phyloP scores from a whole-genome alignment of 2,888 invertebrate species.

The Oxyteleia sp. region DNA sequence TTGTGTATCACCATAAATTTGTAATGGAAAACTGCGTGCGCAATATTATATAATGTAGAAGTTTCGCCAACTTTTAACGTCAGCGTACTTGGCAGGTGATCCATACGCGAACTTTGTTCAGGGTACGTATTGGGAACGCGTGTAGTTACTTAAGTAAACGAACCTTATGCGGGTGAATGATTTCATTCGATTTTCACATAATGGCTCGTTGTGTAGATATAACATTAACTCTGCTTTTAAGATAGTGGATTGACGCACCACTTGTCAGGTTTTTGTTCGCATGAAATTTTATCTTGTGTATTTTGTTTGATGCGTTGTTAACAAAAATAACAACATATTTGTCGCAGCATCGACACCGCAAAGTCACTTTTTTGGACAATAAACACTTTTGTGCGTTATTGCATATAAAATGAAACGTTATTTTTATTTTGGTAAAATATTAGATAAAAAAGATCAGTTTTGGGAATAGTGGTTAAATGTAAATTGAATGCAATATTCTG shows the following conservation, averaged over 20 bases:
- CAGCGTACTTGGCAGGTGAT: conserved; percentile 1
- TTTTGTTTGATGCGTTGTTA: background rate
- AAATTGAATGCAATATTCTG: no score
- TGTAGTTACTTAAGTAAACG: conserved; percentile 52
- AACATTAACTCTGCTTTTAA: conserved; percentile 37
- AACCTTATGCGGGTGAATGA: conserved; percentile 43
- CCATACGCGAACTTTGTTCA: conserved; percentile 7
- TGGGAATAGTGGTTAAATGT: no score
- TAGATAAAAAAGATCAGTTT: no score
- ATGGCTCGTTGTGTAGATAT: conserved; percentile 49
- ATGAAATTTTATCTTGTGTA: background rate
- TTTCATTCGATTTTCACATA: conserved; percentile 47
- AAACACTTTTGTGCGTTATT: no score
- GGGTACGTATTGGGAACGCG: conserved; percentile 30
- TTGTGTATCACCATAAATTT: conserved; percentile 6
- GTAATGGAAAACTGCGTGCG: conserved; percentile 1
- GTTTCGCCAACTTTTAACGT: background rate
- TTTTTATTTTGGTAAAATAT: no score
- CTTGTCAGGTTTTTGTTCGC: conserved; percentile 6
- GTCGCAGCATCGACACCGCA: no score
- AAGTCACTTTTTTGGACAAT: no score
- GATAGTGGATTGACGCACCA: conserved; percentile 30
- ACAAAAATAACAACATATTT: no score
- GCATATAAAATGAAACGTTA: no score
- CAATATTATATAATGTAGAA: conserved; percentile 4